Base-by-base conservation (phyloP, 2,113 vertebrate species). In the Pongo pygmaeus region DNA sequence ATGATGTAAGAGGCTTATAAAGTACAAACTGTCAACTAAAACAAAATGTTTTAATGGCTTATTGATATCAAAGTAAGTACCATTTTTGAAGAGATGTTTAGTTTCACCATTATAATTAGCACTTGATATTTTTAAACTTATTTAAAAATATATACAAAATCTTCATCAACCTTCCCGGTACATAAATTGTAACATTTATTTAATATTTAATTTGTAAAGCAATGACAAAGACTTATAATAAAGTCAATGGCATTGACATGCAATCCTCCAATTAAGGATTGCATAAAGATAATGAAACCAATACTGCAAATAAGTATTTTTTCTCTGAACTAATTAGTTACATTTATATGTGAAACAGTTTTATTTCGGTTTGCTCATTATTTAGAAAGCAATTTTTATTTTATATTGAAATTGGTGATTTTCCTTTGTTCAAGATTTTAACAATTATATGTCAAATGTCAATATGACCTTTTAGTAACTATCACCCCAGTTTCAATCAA, bases 281-380 rank as follows among this genome's bases (percentile, higher is more conserved):
- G 52, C 95, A 91, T 92, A 97, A 95, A 97, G 96, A 98, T 96
- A 92, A 97, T 98, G 87, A 93, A 78, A 94, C 93, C 38, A 50
- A 78, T 97, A 27, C 77, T 92, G 67, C 70, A 97, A 92, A 89
- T 97, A 18, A 13, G 11, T 96, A 96, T 97, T 97, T 87, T 89
- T 97, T 79, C 93, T 91, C 59, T 93, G 92, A 98, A 55, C 57
- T 94, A 94, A 96, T 96, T 97, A 98, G 57, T 88, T 89, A 23
- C 50, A 97, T 98, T 97, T 95, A 97, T 98, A 95, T 97, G 86
- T 93, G 92, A 97, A 96, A 96, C 2, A 87, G 46, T 84, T 93
- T 96, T 40, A 69, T 35, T 80, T 95, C 32, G 75, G 52, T 88
- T 91, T 92, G 22, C 30, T 89, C 50, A 69, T 52, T 89, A 85